Conservation (phyloP, 2,888 invertebrate species). For the Pomacea canaliculata region DNA sequence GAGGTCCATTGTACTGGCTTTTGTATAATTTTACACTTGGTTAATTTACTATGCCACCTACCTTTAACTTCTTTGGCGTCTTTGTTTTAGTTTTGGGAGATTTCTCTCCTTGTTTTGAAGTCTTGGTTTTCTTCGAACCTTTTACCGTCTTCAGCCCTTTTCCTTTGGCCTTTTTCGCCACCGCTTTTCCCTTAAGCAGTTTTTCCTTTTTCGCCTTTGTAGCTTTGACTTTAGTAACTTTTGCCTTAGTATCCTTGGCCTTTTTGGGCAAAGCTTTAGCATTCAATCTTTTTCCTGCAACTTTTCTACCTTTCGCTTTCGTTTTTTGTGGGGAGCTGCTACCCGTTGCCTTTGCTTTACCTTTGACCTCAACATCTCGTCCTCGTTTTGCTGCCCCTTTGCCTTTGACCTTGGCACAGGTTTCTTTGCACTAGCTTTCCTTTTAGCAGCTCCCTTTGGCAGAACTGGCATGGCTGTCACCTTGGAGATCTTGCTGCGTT, state of each 20-base stretch:
- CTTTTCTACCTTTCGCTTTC: background rate
- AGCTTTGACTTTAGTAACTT: slow-evolving; percentile 1
- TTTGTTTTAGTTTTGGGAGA: too few relatives aligned
- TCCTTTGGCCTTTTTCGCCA: background rate
- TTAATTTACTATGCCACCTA: too few relatives aligned
- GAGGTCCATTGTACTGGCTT: too few relatives aligned
- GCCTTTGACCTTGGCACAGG: background rate
- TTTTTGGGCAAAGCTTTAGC: background rate
- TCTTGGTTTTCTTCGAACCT: slow-evolving; percentile 1
- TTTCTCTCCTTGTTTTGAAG: too few relatives aligned
- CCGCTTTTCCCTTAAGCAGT: too few relatives aligned
- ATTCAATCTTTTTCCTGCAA: background rate
- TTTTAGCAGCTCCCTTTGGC: slow-evolving; percentile 13
- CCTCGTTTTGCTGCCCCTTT: too few relatives aligned
- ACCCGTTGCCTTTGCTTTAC: too few relatives aligned
- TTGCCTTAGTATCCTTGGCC: background rate
- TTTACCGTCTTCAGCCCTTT: slow-evolving; percentile 4
- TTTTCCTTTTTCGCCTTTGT: background rate
- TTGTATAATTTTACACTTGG: too few relatives aligned
- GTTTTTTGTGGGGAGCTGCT: too few relatives aligned
- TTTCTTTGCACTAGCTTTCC: slow-evolving; percentile 5
- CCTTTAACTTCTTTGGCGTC: too few relatives aligned
- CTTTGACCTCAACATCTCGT: too few relatives aligned
- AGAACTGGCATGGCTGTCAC: background rate
- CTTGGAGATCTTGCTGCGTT: background rate